phyloP scores from a whole-genome alignment of 2,888 invertebrate genomes.

The Epistrophella euchroma region DNA sequence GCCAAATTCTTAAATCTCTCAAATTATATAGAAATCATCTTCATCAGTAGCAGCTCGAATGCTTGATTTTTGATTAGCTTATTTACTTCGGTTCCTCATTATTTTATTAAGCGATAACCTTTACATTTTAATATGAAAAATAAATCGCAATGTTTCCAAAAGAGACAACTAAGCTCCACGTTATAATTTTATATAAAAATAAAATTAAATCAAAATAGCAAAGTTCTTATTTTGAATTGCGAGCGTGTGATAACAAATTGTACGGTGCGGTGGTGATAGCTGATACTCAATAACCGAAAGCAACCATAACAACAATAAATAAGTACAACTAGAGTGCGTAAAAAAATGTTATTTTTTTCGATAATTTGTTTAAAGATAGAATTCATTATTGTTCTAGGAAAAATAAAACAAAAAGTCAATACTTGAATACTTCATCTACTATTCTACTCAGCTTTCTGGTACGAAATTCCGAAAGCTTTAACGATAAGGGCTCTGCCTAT shows the following conservation, averaged over 20 bases:
- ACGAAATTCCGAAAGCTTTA: background rate
- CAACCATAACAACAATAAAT: background rate
- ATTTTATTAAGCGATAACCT: constrained; percentile 22
- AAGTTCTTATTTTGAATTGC: constrained; percentile 23
- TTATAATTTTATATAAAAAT: background rate
- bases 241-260: background rate
- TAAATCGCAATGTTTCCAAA: background rate
- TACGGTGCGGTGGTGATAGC: background rate
- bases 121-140: background rate
- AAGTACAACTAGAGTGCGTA: background rate
- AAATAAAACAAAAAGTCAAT: background rate
- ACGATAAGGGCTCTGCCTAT: background rate
- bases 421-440: too few relatives aligned
- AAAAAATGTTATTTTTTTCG: background rate
- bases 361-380: too few relatives aligned
- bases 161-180: background rate
- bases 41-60: background rate
- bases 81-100: background rate
- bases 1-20: background rate
- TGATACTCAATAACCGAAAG: background rate
- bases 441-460: background rate
- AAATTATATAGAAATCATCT: background rate
- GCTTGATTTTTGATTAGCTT: background rate
- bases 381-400: too few relatives aligned
- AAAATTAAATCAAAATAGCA: constrained; percentile 10